These are phyloP conservation scores for Ramazzottius varieornatus DNA, from an alignment of 2,888 invertebrate species.

Conservation along the genomic window DNA sequence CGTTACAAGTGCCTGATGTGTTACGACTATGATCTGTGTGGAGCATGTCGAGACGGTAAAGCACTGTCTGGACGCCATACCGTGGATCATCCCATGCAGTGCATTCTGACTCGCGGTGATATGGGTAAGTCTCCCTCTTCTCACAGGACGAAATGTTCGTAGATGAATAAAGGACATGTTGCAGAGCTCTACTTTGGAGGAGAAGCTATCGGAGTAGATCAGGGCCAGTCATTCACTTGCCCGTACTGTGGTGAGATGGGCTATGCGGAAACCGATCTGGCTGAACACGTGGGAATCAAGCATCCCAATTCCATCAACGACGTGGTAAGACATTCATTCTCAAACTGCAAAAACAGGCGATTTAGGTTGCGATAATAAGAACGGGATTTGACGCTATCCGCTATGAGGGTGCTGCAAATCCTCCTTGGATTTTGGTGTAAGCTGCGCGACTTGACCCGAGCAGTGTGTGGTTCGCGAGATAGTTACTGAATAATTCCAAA, in stretches of 20 bases:
- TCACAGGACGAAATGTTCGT: neutral
- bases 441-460: neutral
- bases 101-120: slow-evolving; percentile 82
- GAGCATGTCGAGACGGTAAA: slow-evolving; percentile 73
- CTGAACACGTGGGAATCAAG: slow-evolving; percentile 40
- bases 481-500: neutral
- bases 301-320: slow-evolving; percentile 71
- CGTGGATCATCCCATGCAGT: slow-evolving; percentile 93
- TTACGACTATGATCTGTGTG: slow-evolving; percentile 95
- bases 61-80: slow-evolving; percentile 51
- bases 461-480: too few species aligned
- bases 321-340: slow-evolving; percentile 34
- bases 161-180: slow-evolving; percentile 17
- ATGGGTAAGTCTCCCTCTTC: slow-evolving; percentile 37
- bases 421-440: too few species aligned
- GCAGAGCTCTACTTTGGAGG: slow-evolving; percentile 80
- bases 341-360: neutral
- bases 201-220: slow-evolving; percentile 56
- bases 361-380: neutral
- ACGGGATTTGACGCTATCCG: neutral
- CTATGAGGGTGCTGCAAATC: too few species aligned
- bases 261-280: slow-evolving; percentile 64
- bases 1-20: slow-evolving; percentile 96
- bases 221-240: slow-evolving; percentile 85
- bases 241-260: slow-evolving; percentile 92